Evolutionary conservation across 2,113 vertebrate genomes (phyloP), one percentile per base, ranked within the genome.

Genomic region (Halichoeres trimaculatus): DNA sequence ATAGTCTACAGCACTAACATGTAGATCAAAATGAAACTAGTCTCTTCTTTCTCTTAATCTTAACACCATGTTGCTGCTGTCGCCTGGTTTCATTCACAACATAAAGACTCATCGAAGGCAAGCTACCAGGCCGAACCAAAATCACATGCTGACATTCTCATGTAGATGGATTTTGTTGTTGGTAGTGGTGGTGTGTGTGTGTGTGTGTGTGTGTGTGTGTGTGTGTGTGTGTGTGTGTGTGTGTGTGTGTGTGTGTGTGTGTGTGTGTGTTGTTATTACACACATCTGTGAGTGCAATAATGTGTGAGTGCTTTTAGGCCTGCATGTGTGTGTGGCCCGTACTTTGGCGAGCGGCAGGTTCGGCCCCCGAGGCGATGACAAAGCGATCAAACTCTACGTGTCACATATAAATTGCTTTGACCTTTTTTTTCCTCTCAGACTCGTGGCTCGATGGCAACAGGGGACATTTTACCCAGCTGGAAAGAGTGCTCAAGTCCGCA

Each of bases 371-470:
- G 91, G 93, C 92, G 91, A 93, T 93, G 92, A 94, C 93, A 93
- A 93, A 93, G 89, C 92, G 91, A 94, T 94, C 93, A 93, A 93
- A 93, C 88, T 92, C 90, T 90, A 85, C 82, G 89, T 93, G 93
- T 94, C 92, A 93, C 92, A 92, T 94, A 93, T 94, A 94, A 94
- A 94, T 94, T 94, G 93, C 93, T 93, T 93, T 94, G 93, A 94
- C 93, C 92, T 92, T 92, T 93, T 92, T 93, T 88, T 90, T 84
- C 88, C 90, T 91, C 83, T 77, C 76, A 73, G 84, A 89, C 89
- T 89, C 89, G 68, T 86, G 91, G 89, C 92, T 89, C 87, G 67
- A 86, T 93, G 89, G 90, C 87, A 86, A 86, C 92, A 78, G 84
- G 92, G 92, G 92, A 92, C 90, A 63, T 90, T 92, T 93, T 92